Conservation (phyloP, 2,888 invertebrate genomes). For the Hypsopygia costalis region DNA sequence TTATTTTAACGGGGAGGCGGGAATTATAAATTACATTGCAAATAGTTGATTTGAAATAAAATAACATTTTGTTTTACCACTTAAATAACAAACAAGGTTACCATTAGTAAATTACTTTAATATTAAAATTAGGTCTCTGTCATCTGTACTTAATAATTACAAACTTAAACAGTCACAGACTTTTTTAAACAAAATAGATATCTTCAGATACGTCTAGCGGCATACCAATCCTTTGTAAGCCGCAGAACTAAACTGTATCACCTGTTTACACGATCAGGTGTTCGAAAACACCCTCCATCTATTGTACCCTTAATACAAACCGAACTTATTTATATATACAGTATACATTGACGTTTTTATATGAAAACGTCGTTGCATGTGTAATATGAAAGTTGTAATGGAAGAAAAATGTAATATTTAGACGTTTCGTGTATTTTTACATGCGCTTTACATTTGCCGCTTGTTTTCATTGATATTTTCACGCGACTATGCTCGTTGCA, state of each 20-base stretch:
- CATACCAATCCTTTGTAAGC: constrained; percentile 24
- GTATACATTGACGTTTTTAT: constrained; percentile 22
- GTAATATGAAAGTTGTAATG: no score
- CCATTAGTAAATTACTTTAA: no score
- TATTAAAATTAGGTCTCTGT: no score
- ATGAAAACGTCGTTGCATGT: neutral
- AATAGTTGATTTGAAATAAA: no score
- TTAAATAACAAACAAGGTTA: no score
- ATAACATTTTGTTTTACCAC: no score
- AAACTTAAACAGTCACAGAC: no score
- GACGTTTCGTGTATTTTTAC: neutral
- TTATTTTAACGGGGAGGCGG: no score
- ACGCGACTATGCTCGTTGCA: constrained; percentile 33
- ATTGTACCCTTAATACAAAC: constrained; percentile 15
- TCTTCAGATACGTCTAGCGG: constrained; percentile 29
- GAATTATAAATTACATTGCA: no score
- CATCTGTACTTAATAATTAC: no score
- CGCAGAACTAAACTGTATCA: constrained; percentile 26
- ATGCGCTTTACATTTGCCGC: constrained; percentile 10
- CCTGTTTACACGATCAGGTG: constrained; percentile 58
- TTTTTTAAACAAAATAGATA: constrained; percentile 15
- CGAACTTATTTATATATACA: neutral
- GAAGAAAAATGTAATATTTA: no score
- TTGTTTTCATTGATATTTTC: constrained; percentile 46
- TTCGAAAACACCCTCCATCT: constrained; percentile 27